Evolutionary conservation across 2,797 vertebrate genomes (phyloP).

Genomic region (Chelidonichthys spinosus): DNA sequence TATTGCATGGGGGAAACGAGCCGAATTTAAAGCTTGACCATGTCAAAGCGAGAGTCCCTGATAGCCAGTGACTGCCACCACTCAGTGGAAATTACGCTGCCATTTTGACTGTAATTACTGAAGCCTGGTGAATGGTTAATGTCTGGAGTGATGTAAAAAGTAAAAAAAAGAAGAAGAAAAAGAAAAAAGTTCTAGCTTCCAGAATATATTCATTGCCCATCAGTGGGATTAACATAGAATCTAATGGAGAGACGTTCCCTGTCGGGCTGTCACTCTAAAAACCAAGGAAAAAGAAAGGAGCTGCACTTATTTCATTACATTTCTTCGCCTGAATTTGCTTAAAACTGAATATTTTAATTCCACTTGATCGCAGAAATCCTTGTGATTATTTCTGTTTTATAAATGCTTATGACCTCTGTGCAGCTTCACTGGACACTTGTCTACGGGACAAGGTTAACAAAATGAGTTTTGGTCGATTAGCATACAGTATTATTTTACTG

Average conservation of each 20-base stretch:
- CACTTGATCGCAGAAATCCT: neutral
- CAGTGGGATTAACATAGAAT: constrained; percentile 30
- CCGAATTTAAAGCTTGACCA: constrained; percentile 71
- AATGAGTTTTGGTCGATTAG: neutral
- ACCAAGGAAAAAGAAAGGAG: neutral
- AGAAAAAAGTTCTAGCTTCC: constrained; percentile 15
- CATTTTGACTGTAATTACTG: constrained; percentile 61
- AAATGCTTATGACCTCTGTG: neutral
- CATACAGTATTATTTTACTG: neutral
- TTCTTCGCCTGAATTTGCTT: neutral
- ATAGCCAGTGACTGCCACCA: constrained; percentile 73
- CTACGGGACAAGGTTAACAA: neutral
- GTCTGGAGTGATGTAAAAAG: constrained; percentile 36
- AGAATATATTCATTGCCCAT: constrained; percentile 41
- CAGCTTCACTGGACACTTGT: neutral
- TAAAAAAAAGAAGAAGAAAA: neutral
- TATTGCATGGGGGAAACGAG: constrained; percentile 76
- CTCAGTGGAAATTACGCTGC: constrained; percentile 59
- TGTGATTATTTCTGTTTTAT: neutral
- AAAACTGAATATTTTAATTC: constrained; percentile 1
- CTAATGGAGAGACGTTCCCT: constrained; percentile 22
- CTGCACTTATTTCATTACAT: neutral
- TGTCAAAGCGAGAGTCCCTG: constrained; percentile 70
- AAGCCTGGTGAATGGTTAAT: constrained; percentile 50
- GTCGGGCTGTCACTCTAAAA: neutral